Evolutionary conservation across 2,113 vertebrate species (phyloP).

Genomic region (Tympanuchus pallidicinctus): DNA sequence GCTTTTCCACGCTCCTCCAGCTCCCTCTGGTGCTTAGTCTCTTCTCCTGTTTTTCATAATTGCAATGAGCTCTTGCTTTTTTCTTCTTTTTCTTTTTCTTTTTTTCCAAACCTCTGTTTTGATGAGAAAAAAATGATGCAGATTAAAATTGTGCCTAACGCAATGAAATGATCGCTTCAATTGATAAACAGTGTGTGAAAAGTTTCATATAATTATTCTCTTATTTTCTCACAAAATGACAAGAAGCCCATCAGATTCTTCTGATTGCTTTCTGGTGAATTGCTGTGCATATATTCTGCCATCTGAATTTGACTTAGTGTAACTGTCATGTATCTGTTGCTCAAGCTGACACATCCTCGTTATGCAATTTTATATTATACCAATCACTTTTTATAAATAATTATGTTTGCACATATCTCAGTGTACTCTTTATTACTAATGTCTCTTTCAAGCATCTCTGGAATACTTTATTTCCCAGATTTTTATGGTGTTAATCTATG

Average conservation of each 20-base stretch:
- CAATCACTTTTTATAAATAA: not conserved
- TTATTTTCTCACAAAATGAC: not conserved
- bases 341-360: not conserved
- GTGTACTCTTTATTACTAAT: not conserved
- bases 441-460: not conserved
- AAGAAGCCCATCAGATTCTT: not conserved
- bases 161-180: not conserved
- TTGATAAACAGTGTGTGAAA: not conserved
- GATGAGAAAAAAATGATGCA: constrained; percentile 12
- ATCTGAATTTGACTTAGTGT: not conserved
- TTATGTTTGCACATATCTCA: not conserved
- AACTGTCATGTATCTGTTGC: not conserved
- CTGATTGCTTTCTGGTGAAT: not conserved
- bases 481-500: not conserved
- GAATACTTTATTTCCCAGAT: constrained; percentile 8
- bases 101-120: not conserved
- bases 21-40: constrained; percentile 69
- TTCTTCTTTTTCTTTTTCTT: not conserved
- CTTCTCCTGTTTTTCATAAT: not conserved
- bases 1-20: constrained; percentile 23
- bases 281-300: not conserved
- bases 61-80: not conserved
- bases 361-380: not conserved
- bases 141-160: constrained; percentile 34
- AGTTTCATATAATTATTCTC: not conserved